Evolutionary conservation across 2,113 vertebrate genomes (phyloP).

Genomic region (Nasalis larvatus): DNA sequence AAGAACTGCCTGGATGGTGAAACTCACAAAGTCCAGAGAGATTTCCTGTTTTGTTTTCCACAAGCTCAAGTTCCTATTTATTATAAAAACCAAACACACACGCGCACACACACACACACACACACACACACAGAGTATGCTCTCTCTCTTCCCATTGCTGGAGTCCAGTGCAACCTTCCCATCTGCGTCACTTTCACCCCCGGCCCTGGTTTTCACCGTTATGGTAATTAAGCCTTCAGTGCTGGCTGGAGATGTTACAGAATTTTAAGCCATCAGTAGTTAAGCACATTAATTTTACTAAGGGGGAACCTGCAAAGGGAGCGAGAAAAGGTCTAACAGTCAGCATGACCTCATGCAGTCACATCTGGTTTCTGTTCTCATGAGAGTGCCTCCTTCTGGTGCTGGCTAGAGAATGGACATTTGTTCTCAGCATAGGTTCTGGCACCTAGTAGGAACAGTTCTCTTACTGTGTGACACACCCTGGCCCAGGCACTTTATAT

Average conservation of each 20-base stretch:
- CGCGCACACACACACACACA: background rate
- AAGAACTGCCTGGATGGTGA: conserved; percentile 72
- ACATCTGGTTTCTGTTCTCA: background rate
- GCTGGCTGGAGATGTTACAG: conserved; percentile 33
- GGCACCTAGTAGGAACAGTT: background rate
- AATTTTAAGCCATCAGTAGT: background rate
- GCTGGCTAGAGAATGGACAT: background rate
- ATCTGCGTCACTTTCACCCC: conserved; percentile 51
- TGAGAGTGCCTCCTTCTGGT: background rate
- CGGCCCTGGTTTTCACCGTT: conserved; percentile 22
- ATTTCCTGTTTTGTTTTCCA: conserved; percentile 83
- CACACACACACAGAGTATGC: conserved; percentile 35
- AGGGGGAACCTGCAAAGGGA: background rate
- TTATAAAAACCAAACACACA: conserved; percentile 33
- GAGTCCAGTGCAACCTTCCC: background rate
- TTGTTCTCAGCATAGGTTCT: background rate
- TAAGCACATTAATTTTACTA: background rate
- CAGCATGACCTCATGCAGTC: background rate
- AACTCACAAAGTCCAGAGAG: conserved; percentile 50
- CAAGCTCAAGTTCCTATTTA: conserved; percentile 79
- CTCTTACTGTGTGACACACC: background rate
- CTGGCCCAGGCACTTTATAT: background rate
- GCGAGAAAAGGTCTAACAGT: background rate
- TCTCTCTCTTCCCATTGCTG: conserved; percentile 17
- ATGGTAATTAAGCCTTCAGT: conserved; percentile 8